Conservation (phyloP, 2,888 invertebrate genomes). For the Amphipyra berbera region DNA sequence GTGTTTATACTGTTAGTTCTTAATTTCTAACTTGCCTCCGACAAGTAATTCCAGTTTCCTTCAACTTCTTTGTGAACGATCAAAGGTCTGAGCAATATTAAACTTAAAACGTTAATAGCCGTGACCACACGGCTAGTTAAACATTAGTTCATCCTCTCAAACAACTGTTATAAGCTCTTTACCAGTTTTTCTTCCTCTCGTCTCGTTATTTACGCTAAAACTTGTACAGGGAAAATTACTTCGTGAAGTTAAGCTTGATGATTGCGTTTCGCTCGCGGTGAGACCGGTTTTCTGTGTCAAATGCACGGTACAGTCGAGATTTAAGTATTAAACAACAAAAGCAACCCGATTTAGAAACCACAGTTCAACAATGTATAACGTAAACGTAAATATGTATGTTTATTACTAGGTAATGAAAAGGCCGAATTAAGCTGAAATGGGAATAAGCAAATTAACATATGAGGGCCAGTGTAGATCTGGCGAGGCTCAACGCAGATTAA, state of each 20-base stretch:
- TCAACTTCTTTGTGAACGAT: constrained; percentile 8
- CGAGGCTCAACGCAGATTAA: too few relatives aligned
- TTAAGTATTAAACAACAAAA: constrained; percentile 50
- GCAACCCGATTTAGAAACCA: constrained; percentile 29
- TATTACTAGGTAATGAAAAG: constrained; percentile 2
- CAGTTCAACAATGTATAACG: constrained; percentile 4
- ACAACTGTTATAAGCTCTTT: constrained; percentile 25
- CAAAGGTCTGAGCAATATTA: background rate
- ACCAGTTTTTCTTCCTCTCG: constrained; percentile 8
- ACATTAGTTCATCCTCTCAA: background rate
- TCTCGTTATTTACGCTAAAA: constrained; percentile 43
- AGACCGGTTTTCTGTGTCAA: constrained; percentile 48
- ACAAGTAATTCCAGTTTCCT: background rate
- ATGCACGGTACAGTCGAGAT: constrained; percentile 40
- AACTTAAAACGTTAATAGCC: constrained; percentile 22
- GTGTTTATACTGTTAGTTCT: background rate
- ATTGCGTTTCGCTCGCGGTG: constrained; percentile 35
- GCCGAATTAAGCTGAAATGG: background rate
- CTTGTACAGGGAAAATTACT: constrained; percentile 41
- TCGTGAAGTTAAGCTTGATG: constrained; percentile 41
- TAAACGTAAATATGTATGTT: constrained; percentile 5
- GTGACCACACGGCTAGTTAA: constrained; percentile 9
- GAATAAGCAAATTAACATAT: background rate
- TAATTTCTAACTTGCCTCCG: background rate
- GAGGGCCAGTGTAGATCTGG: too few relatives aligned